Percentiles rank a stretch among this genome's conserved stretches.
These are phyloP conservation scores for Sceliomorpha sp. DNA, from an alignment of 2,888 invertebrate species.

Conservation along the genomic window DNA sequence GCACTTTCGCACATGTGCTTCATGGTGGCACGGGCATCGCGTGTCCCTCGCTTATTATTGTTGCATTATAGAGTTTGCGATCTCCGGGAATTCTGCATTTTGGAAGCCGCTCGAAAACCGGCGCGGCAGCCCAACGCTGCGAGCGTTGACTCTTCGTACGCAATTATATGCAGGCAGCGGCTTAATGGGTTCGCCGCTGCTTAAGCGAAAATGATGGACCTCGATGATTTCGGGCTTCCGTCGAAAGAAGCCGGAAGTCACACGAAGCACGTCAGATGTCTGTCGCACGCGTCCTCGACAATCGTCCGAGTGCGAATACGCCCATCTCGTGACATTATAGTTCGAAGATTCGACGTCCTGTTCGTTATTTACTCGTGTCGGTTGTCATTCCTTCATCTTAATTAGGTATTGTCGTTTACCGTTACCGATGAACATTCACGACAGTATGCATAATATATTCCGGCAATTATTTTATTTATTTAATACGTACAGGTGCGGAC, in stretches of 20 bases:
- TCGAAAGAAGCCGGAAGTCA: constrained; percentile 40
- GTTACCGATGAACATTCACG: constrained; percentile 28
- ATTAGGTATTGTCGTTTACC: constrained; percentile 35
- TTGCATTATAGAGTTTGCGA: constrained; percentile 34
- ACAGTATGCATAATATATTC: constrained; percentile 25
- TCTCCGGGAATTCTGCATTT: constrained; percentile 28
- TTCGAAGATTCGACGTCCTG: constrained; percentile 14
- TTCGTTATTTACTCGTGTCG: constrained; percentile 20
- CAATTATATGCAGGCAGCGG: constrained; percentile 22
- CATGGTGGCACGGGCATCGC: constrained; percentile 33
- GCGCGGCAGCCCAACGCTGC: constrained; percentile 2
- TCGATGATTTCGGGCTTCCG: constrained; percentile 9
- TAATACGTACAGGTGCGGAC: constrained; percentile 36
- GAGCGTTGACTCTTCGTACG: constrained; percentile 11
- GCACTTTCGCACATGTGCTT: constrained; percentile 18
- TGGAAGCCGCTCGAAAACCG: constrained; percentile 9
- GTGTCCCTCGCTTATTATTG: constrained; percentile 39
- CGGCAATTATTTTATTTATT: constrained; percentile 33
- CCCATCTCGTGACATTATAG: constrained; percentile 25
- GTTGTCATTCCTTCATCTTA: constrained; percentile 21
- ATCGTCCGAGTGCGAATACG: constrained; percentile 19
- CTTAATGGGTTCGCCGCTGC: constrained; percentile 16
- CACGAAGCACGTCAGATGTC: constrained; percentile 20
- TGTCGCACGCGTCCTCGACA: constrained; percentile 20
- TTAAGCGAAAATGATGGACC: constrained; percentile 31